These are phyloP conservation scores for Vulpes lagopus DNA, from an alignment of 2,113 vertebrate genomes.

Conservation along the genomic window DNA sequence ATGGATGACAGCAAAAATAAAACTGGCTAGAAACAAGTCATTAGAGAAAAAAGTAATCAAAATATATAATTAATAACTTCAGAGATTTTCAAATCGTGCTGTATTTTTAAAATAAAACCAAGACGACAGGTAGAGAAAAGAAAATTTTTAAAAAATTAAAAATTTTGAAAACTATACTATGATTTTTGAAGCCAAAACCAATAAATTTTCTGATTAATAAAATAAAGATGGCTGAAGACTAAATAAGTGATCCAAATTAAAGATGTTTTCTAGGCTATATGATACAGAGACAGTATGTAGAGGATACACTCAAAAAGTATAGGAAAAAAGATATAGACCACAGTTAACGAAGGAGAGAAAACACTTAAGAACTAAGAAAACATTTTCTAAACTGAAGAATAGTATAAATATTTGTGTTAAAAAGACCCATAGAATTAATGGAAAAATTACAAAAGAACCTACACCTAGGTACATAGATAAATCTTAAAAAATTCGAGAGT, in stretches of 20 bases:
- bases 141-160: neutral
- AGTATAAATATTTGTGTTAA: neutral
- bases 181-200: neutral
- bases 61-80: neutral
- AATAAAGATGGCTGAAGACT: neutral
- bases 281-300: neutral
- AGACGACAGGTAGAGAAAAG: neutral
- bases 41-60: constrained; percentile 30
- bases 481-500: neutral
- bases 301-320: neutral
- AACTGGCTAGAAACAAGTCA: neutral
- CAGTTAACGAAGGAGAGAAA: neutral
- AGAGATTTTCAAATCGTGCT: neutral
- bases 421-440: neutral
- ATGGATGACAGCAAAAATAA: neutral
- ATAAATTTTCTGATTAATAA: neutral
- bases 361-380: neutral
- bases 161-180: neutral
- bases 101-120: neutral
- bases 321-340: neutral
- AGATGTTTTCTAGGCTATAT: neutral
- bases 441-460: neutral
- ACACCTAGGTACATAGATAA: neutral
- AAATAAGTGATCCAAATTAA: constrained; percentile 16
- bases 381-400: neutral